phyloP scores from a whole-genome alignment of 1,140 invertebrate species.

The Apis florea region DNA sequence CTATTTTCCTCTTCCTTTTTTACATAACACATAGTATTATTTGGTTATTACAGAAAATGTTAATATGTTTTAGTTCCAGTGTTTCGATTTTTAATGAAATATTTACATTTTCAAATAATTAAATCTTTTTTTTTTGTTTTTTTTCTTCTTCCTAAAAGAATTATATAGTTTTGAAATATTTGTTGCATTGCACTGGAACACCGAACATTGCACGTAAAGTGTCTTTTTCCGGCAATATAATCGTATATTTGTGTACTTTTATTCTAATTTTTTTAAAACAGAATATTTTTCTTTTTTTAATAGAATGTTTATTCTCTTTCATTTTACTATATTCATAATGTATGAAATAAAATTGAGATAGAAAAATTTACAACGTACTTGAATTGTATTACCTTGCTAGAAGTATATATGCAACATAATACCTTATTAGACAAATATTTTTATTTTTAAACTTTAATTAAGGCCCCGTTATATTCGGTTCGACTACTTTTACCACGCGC shows the following conservation, averaged over 20 bases:
- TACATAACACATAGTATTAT: constrained; percentile 48
- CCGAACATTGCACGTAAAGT: constrained; percentile 43
- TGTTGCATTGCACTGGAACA: constrained; percentile 22
- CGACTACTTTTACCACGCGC: constrained; percentile 48
- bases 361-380: constrained; percentile 37
- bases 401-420: constrained; percentile 52
- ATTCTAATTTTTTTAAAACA: constrained; percentile 3
- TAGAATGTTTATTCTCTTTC: neutral
- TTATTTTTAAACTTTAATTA: constrained; percentile 54
- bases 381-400: constrained; percentile 8
- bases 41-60: constrained; percentile 52
- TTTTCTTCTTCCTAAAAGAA: neutral
- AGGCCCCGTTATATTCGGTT: constrained; percentile 55
- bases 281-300: neutral
- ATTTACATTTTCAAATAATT: constrained; percentile 43
- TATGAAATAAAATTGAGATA: constrained; percentile 35
- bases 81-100: constrained; percentile 25
- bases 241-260: constrained; percentile 2
- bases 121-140: neutral
- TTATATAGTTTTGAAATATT: constrained; percentile 11
- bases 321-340: constrained; percentile 6
- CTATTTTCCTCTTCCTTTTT: constrained; percentile 23
- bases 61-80: constrained; percentile 44
- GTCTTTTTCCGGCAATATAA: constrained; percentile 15
- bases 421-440: constrained; percentile 46